Percentiles rank a stretch among this genome's conserved stretches.
phyloP scores from a whole-genome alignment of 2,888 invertebrate species.

The Merodon equestris region DNA sequence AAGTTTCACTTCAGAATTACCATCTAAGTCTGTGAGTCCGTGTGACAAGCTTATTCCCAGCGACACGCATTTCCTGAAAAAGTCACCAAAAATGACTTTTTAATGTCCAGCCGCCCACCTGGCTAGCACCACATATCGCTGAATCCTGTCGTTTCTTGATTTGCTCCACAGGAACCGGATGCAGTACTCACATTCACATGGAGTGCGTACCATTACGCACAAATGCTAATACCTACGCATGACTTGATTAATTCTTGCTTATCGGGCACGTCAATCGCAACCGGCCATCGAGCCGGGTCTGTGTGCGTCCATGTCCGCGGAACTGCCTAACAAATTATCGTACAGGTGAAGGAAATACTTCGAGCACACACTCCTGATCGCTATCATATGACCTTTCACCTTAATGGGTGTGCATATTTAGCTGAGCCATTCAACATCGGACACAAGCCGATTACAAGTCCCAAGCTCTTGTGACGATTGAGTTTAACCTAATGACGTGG shows the following conservation, averaged over 20 bases:
- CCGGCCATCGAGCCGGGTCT: conserved; percentile 34
- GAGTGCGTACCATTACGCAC: conserved; percentile 60
- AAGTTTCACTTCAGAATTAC: conserved; percentile 53
- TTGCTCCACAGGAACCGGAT: conserved; percentile 59
- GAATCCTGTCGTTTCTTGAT: conserved; percentile 44
- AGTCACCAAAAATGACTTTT: conserved; percentile 60
- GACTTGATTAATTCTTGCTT: conserved; percentile 64
- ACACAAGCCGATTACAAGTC: conserved; percentile 22
- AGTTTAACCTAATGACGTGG: conserved; percentile 52
- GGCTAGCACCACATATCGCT: conserved; percentile 38
- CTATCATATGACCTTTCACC: conserved; percentile 64
- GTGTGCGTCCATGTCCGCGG: conserved; percentile 56
- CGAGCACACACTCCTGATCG: conserved; percentile 44
- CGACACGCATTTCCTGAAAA: conserved; percentile 63
- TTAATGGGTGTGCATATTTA: conserved; percentile 45
- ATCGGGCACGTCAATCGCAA: conserved; percentile 61
- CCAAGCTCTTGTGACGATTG: conserved; percentile 15
- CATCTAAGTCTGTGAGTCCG: no score
- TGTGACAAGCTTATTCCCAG: conserved; percentile 49
- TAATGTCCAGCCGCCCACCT: conserved; percentile 39
- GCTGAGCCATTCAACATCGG: conserved; percentile 23
- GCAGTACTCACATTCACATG: conserved; percentile 65
- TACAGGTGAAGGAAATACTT: conserved; percentile 48
- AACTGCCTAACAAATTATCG: conserved; percentile 63
- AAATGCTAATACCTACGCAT: conserved; percentile 16